Percentiles rank a stretch among this genome's conserved stretches.
Evolutionary conservation across 64 coral and sea anemone genomes (phyloP).

Genomic region (Exaiptasia diaphana): DNA sequence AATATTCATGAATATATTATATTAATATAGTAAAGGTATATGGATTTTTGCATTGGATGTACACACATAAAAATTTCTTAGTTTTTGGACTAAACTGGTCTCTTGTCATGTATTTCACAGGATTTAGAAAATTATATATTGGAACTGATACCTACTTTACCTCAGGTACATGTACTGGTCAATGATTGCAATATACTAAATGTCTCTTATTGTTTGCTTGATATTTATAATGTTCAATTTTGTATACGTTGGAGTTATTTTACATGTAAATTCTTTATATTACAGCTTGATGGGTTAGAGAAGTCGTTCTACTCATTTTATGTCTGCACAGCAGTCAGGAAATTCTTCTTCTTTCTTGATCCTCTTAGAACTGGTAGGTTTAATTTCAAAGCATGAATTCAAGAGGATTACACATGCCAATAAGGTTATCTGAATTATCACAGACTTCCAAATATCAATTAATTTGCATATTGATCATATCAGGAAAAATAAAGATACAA

Average conservation of each 20-base stretch:
- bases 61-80: background rate
- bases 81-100: background rate
- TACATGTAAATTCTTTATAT: background rate
- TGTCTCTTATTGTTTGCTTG: too few species aligned
- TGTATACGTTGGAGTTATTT: too few species aligned
- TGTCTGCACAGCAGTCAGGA: conserved; percentile 96
- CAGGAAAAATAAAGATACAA: conserved; percentile 99
- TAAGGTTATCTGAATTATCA: background rate
- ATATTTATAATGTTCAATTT: too few species aligned
- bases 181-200: too few species aligned
- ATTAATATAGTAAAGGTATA: too few species aligned
- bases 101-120: background rate
- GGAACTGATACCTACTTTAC: conserved; percentile 92
- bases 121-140: conserved; percentile 99
- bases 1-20: too few species aligned
- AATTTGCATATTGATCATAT: background rate
- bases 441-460: background rate
- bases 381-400: background rate
- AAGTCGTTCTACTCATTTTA: conserved; percentile 99
- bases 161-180: conserved; percentile 57
- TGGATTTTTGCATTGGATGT: background rate
- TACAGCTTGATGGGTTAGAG: conserved; percentile 90
- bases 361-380: conserved; percentile 89
- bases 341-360: conserved; percentile 99
- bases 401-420: background rate